Conservation (phyloP, 1,140 invertebrate species). For the Pantala flavescens region DNA sequence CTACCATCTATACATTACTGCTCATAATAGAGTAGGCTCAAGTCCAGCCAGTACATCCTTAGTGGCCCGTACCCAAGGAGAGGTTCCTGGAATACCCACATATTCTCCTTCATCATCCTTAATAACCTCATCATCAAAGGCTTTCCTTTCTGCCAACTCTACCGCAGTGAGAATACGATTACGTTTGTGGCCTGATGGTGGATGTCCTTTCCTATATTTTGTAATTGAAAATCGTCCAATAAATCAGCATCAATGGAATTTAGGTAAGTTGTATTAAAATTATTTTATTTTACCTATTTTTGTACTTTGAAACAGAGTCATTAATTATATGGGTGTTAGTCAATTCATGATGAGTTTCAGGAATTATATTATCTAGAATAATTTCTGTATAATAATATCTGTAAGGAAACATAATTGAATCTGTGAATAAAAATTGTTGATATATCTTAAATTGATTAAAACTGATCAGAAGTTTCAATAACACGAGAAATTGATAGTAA, state of each 20-base stretch:
- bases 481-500: neutral
- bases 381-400: neutral
- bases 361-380: too few relatives aligned
- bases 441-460: neutral
- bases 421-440: too few relatives aligned
- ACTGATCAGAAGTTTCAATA: neutral
- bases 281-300: neutral
- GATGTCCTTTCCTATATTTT: slow-evolving; percentile 66
- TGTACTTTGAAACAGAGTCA: too few relatives aligned
- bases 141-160: slow-evolving; percentile 52
- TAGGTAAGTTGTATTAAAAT: slow-evolving; percentile 32
- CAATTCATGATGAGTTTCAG: too few relatives aligned
- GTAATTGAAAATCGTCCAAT: slow-evolving; percentile 59
- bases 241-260: slow-evolving; percentile 46
- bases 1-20: slow-evolving; percentile 59
- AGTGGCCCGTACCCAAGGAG: slow-evolving; percentile 58
- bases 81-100: slow-evolving; percentile 55
- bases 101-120: slow-evolving; percentile 29
- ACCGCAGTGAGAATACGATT: slow-evolving; percentile 60
- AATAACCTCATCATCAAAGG: slow-evolving; percentile 17
- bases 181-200: slow-evolving; percentile 66
- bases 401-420: too few relatives aligned
- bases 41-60: slow-evolving; percentile 56
- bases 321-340: too few relatives aligned
- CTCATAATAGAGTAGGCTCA: slow-evolving; percentile 61